Base-by-base conservation (phyloP, 2,888 invertebrate species). In the Drosophila subquinaria region DNA sequence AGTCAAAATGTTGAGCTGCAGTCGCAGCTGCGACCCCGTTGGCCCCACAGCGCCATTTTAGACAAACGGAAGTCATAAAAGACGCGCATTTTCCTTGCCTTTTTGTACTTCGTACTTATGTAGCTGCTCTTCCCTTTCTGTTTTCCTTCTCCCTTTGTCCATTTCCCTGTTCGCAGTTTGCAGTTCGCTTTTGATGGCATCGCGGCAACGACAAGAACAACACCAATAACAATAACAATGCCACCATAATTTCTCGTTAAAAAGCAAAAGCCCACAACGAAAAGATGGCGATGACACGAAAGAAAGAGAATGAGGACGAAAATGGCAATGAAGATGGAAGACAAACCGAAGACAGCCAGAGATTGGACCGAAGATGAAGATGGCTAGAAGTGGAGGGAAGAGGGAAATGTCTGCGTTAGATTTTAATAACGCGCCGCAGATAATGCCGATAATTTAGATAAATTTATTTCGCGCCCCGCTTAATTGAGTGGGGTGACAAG, bases 401-500 rank as follows among this genome's bases (percentile, higher is more conserved):
- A 27, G 27, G 27, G 27, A 36, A 59, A 45, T 43, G 75, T 64
- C 74, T 68, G 66, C 67, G 57, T 80, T 79, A 74, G 82, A 84
- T 82, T 82, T 82, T 82, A 82, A 82, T 83, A 81, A 78, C 78
- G 72, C 74, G 67, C 35, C 59, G 53, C 80, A 66, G 81, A 82
- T 87, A 81, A 83, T 69, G 71, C 79, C 81, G 73, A 88, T 88
- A 88, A 88, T 88, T 88, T 88, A 86, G 88, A 88, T 88, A 84
- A 84, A 84, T 84, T 82, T 76, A 79, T 88, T 82, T 81, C 57
- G 71, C 79, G 79, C 86, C 81, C 62, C 73, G 74, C 66, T 81
- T 88, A 88, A 84, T 86, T 88, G 83, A 78, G 73, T 66, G 65
- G 43, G 63, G 52, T 61, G 62, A 59, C 63, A 66, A 72, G 55